Base-by-base conservation (phyloP, 2,797 vertebrate genomes). In the Myioborus miniatus region DNA sequence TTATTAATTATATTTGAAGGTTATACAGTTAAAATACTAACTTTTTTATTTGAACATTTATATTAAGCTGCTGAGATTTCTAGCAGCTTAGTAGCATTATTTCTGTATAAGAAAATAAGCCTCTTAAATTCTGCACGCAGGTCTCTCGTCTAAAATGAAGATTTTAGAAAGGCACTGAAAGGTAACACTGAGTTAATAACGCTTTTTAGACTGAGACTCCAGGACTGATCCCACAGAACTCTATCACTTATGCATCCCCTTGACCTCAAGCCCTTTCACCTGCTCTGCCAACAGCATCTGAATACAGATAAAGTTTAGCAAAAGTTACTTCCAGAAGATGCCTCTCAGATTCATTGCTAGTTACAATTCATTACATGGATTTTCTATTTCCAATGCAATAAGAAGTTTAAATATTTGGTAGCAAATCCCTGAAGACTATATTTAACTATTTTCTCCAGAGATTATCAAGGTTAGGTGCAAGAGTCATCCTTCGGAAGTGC, bases 11-110 rank as follows among this genome's bases (percentile, higher is more conserved):
- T 96, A 87, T 95, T 95, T 97, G 90, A 98, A 97, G 94, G 97
- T 94, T 97, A 97, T 97, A 96, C 85, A 93, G 97, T 95, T 96
- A 97, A 98, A 97, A 97, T 94, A 96, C 95, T 95, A 97, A 97
- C 59, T 97, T 97, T 96, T 97, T 97, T 96, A 97, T 96, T 94
- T 97, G 94, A 98, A 97, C 92, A 92, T 97, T 98, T 98, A 96
- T 96, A 97, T 97, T 96, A 97, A 97, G 97, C 97, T 97, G 82
- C 94, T 97, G 94, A 97, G 95, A 97, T 97, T 97, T 97, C 96
- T 97, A 96, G 92, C 88, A 97, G 94, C 96, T 97, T 97, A 97
- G 93, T 65, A 93, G 91, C 63, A 96, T 96, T 97, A 97, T 95
- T 97, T 97, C 93, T 93, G 89, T 91, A 89, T 97, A 97, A 96